Conservation (phyloP, 2,888 invertebrate species). For the Acanthopleura granulata region DNA sequence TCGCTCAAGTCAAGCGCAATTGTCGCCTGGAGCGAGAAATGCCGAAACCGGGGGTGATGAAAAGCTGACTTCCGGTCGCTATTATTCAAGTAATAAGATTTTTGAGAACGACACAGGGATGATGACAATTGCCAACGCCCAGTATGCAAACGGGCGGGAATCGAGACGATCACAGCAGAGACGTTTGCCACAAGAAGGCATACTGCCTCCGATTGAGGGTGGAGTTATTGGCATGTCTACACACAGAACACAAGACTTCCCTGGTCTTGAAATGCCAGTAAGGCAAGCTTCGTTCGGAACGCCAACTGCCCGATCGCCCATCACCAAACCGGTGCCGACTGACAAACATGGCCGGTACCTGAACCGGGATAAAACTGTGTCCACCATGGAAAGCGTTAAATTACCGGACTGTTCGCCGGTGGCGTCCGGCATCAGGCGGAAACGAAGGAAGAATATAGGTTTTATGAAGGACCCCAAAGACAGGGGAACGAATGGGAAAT, state of each 20-base stretch:
- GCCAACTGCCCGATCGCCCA: not conserved
- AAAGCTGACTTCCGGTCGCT: not conserved
- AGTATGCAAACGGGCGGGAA: not conserved
- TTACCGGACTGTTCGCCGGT: slow-evolving; percentile 6
- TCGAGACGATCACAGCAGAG: not conserved
- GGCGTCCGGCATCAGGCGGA: not conserved
- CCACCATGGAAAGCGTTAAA: slow-evolving; percentile 16
- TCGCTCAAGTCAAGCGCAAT: not conserved
- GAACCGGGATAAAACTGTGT: slow-evolving; percentile 5
- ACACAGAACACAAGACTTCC: not conserved
- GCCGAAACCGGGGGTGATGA: not conserved
- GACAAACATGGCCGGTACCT: not conserved
- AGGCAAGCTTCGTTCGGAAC: not conserved
- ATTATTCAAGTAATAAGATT: not conserved
- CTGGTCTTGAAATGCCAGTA: not conserved
- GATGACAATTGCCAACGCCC: not conserved
- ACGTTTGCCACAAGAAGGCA: not conserved
- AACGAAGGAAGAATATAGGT: not conserved
- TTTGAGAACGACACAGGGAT: slow-evolving; percentile 1
- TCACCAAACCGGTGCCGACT: not conserved
- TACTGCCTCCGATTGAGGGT: slow-evolving; percentile 7
- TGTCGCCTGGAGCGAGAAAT: not conserved
- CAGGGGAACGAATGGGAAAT: not conserved
- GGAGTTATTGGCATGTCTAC: not conserved
- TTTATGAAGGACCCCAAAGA: not conserved